Evolutionary conservation across 1,140 invertebrate species (phyloP), one percentile per base, ranked within the genome.

Genomic region (Drosophila melanica): DNA sequence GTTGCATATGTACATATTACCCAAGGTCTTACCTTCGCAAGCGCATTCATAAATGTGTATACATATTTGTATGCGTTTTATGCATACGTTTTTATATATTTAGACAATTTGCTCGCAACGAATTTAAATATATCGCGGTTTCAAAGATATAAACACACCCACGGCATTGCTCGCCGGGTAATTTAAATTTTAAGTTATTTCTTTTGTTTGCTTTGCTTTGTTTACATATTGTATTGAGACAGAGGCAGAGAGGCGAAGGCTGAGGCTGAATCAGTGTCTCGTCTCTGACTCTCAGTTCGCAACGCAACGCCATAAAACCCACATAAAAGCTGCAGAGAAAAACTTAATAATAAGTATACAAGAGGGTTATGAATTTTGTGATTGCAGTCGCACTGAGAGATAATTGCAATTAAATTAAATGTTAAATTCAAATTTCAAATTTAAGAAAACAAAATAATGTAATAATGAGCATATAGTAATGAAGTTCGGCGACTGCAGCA

Each of bases 131-230:
- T 77, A 90, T 81, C 90, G 90, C 90, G 90, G 74, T 81, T 81
- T 77, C 37, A 55, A 73, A 91, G 82, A 72, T 77, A 75, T 81
- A 76, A 87, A 86, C 78, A 87, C 80, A 91, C 87, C 77, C 81
- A 35, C 90, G 81, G 91, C 91, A 92, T 92, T 92, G 91, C 91
- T 92, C 91, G 91, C 91, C 91, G 90, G 89, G 90, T 87, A 87
- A 89, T 79, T 86, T 68, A 79, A 50, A 79, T 71, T 75, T 78
- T 53, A 62, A 81, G 45, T 85, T 72, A 62, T 63, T 35, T 51
- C 66, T 60, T 79, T 44, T 58, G 37, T 79, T 71, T 68, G 58
- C 11, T 64, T 30, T 48, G 55, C 42, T 42, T 59, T 45, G 18
- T 59, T 33, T 57, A 20, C 47, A 57, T 47, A 14, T 58, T 39